These are phyloP conservation scores for Gastrophryne carolinensis DNA, from an alignment of 2,797 vertebrate genomes.

Conservation along the genomic window DNA sequence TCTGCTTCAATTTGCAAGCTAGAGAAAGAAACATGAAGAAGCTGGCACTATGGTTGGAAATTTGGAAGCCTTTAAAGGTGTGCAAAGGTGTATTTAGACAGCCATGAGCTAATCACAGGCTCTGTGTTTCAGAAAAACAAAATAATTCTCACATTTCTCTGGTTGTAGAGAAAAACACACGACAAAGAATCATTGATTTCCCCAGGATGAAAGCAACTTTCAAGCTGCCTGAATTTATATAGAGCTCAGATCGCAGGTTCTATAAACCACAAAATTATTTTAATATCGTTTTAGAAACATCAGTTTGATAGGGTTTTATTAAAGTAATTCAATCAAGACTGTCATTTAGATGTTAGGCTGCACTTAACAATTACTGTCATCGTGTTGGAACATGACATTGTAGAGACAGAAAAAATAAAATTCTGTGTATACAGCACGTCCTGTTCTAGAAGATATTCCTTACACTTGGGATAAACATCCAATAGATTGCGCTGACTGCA, in stretches of 20 bases:
- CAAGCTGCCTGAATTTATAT: slow-evolving; percentile 10
- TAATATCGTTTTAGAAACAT: slow-evolving; percentile 33
- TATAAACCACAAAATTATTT: slow-evolving; percentile 24
- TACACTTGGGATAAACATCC: too few species aligned
- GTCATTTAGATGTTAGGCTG: slow-evolving; percentile 24
- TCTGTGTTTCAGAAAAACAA: too few species aligned
- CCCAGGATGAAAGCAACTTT: slow-evolving; percentile 10
- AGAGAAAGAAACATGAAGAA: too few species aligned
- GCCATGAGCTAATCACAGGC: too few species aligned
- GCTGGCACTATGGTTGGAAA: too few species aligned
- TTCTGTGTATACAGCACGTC: too few species aligned
- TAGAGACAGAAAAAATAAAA: too few species aligned
- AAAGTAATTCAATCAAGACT: slow-evolving; percentile 32
- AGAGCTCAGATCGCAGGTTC: slow-evolving; percentile 16
- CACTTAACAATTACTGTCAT: slow-evolving; percentile 20
- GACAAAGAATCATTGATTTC: slow-evolving; percentile 5
- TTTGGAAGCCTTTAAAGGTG: too few species aligned
- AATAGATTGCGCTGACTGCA: too few species aligned
- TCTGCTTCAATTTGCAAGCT: too few species aligned
- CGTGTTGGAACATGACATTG: slow-evolving; percentile 12
- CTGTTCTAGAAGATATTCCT: too few species aligned
- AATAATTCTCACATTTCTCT: slow-evolving; percentile 1
- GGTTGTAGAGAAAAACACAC: not conserved
- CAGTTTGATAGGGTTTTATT: slow-evolving; percentile 29
- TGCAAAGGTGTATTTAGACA: too few species aligned